Base-by-base conservation (phyloP, 2,888 invertebrate genomes). In the Poecilus cupreus region DNA sequence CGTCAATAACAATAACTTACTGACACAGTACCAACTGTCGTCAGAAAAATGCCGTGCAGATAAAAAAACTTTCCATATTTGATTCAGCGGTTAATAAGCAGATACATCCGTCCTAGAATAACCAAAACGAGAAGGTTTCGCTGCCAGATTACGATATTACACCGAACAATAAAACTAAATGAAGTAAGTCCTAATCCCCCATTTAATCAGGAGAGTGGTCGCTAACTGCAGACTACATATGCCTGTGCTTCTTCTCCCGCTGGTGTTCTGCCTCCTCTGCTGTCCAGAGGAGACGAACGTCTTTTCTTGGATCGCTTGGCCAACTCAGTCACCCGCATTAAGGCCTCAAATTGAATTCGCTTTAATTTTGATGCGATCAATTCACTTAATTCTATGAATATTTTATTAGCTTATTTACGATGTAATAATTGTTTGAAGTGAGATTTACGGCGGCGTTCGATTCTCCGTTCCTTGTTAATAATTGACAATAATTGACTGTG, bases 371-470 rank as follows among this genome's bases (percentile, higher is more conserved):
- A 75, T 81, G 49, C 75, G 83, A 83, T 85, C 84, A 84, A 85
- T 85, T 84, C 84, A 85, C 83, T 85, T 84, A 82, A 81, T 82
- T 64, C 81, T 82, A 82, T 85, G 83, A 85, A 85, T 85, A 85
- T 84, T 85, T 85, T 84, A 85, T 84, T 83, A 82, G 76, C 82
- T 83, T 84, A 84, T 85, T 83, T 84, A 85, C 84, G 83, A 83
- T 82, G 82, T 82, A 82, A 83, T 83, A 82, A 83, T 82, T 83
- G 80, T 81, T 82, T 16, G 22, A 81, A 75, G 75, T 75, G 75
- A 81, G 81, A 81, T 81, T 81, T 81, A 81, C 80, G 13, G 43
- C 39, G 39, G 57, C 24, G 24, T 60, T 68, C 37, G 64, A 68
- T 68, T 68, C 64, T 37, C 4, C 3, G 32, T 68, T 68, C 26